These are phyloP conservation scores for Syngnathus scovelli DNA, from an alignment of 2,113 vertebrate genomes.

Conservation along the genomic window DNA sequence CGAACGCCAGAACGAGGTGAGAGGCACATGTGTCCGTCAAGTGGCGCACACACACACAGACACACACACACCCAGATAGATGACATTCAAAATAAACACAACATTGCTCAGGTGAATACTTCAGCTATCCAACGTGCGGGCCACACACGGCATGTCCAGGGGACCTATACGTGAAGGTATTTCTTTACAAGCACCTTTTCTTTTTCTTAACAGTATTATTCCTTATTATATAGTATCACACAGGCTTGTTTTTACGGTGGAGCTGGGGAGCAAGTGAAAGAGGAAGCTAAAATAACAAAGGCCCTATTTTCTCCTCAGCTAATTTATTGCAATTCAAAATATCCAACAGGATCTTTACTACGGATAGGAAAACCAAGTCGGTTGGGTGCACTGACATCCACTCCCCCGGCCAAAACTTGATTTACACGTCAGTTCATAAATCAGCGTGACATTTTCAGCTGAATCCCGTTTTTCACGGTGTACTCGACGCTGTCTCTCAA, in stretches of 20 bases:
- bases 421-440: constrained; percentile 57
- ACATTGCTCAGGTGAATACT: constrained; percentile 15
- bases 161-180: constrained; percentile 26
- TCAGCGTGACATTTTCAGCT: constrained; percentile 60
- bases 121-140: constrained; percentile 15
- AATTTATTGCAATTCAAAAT: constrained; percentile 60
- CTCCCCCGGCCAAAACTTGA: constrained; percentile 29
- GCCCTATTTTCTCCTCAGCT: constrained; percentile 40
- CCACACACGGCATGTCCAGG: constrained; percentile 16
- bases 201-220: constrained; percentile 41
- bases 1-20: constrained; percentile 2
- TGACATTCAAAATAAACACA: constrained; percentile 21
- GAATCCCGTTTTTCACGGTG: constrained; percentile 62
- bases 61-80: neutral
- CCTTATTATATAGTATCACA: constrained; percentile 60
- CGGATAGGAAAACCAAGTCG: constrained; percentile 49
- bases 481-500: constrained; percentile 52
- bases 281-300: constrained; percentile 63
- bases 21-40: neutral
- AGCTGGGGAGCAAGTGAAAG: constrained; percentile 53
- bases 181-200: constrained; percentile 41
- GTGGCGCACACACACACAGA: neutral
- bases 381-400: constrained; percentile 31
- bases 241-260: constrained; percentile 57
- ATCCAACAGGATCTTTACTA: constrained; percentile 44